These are phyloP conservation scores for Brachypalpus laphriformis DNA, from an alignment of 2,888 invertebrate genomes.

Conservation along the genomic window DNA sequence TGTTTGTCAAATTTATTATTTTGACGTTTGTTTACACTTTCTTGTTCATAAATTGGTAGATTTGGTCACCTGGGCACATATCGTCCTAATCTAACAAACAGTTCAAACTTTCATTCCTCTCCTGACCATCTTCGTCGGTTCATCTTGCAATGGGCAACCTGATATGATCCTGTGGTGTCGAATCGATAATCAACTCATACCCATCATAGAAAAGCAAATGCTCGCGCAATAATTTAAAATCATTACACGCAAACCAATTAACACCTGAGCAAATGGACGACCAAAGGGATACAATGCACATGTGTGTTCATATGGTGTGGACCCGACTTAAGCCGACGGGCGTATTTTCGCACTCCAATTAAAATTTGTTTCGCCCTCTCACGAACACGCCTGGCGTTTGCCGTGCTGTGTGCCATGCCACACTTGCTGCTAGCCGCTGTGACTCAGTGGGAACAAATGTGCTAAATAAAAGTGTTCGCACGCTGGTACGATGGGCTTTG, in stretches of 20 bases:
- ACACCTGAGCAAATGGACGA: conserved; percentile 74
- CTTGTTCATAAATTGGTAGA: conserved; percentile 2
- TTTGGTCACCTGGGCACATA: not conserved
- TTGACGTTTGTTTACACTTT: not conserved
- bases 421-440: conserved; percentile 38
- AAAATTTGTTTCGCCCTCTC: conserved; percentile 75
- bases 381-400: conserved; percentile 48
- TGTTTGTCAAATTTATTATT: conserved; percentile 30
- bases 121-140: not conserved
- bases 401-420: conserved; percentile 22
- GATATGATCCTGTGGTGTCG: conserved; percentile 8
- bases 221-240: conserved; percentile 72
- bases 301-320: conserved; percentile 11
- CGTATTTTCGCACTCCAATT: conserved; percentile 75
- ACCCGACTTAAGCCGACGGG: conserved; percentile 10
- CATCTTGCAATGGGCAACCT: not conserved
- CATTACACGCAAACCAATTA: conserved; percentile 76
- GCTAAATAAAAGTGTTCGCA: conserved; percentile 54
- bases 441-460: conserved; percentile 42
- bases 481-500: conserved; percentile 7
- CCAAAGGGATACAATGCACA: not conserved
- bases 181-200: conserved; percentile 32
- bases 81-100: not conserved
- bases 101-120: not conserved
- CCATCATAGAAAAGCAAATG: conserved; percentile 10